Percentiles rank a stretch among this genome's conserved stretches.
phyloP scores from a whole-genome alignment of 1,140 invertebrate genomes.

The Holotrichia oblita region DNA sequence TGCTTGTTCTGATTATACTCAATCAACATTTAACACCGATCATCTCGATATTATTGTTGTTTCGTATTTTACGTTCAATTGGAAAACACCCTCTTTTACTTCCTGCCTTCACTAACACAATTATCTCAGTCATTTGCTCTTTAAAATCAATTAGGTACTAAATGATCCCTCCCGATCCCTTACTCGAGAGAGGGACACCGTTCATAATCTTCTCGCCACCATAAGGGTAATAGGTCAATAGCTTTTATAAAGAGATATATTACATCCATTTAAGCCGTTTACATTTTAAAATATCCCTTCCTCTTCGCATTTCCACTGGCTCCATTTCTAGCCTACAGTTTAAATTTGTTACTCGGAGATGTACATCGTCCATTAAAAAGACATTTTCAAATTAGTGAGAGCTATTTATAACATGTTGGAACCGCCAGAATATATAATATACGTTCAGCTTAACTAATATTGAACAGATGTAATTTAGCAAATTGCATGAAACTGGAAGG shows the following conservation, averaged over 20 bases:
- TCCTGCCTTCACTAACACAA: constrained; percentile 7
- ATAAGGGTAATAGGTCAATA: constrained; percentile 30
- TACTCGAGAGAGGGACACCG: neutral
- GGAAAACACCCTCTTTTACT: neutral
- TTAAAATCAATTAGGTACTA: constrained; percentile 33
- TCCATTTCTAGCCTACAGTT: neutral
- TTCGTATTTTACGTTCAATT: constrained; percentile 11
- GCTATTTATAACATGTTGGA: neutral
- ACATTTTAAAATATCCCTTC: constrained; percentile 10
- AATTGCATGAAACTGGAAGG: neutral
- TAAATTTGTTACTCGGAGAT: neutral
- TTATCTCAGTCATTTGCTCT: constrained; percentile 31
- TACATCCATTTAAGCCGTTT: constrained; percentile 25
- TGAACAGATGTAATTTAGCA: neutral
- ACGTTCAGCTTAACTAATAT: neutral
- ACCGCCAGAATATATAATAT: neutral
- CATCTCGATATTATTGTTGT: neutral
- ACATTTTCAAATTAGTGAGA: constrained; percentile 25
- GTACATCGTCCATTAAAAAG: constrained; percentile 26
- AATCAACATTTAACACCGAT: no score
- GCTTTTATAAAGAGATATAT: constrained; percentile 31
- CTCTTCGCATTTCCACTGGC: neutral
- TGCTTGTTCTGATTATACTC: no score
- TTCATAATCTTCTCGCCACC: constrained; percentile 23
- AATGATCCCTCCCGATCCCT: constrained; percentile 20